Base-by-base conservation (phyloP, 1,140 invertebrate species). In the Caenorhabditis brenneri region DNA sequence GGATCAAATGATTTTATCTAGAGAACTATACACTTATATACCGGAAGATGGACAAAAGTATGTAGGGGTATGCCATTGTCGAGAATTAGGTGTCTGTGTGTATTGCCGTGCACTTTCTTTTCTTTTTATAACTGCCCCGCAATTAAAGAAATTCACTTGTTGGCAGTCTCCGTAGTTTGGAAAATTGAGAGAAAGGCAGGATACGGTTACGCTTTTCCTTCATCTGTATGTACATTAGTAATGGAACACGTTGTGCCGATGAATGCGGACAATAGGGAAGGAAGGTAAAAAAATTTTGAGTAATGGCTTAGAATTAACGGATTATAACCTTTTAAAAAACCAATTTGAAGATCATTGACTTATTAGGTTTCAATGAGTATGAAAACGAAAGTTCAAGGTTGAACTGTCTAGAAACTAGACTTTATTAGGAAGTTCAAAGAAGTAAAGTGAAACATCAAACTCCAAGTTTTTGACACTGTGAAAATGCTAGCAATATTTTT, bases 91-190 rank as follows among this genome's bases (percentile, higher is more conserved):
- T 65, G 31, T 33, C 22, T 58, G 53, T 27, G 53, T 31, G 22
- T 29, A 7, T 58, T 33, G 3, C 4, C n/a, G 36, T 46, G 36
- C 65, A 39, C 36, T 74, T 74, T 74, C 65, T 10, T 74, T 42
- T 24, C 65, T 74, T 74, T 74, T 74, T 74, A 74, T 42, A 74
- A 42, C 36, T 5, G 1, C 29, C 33, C 65, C 24, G 65, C 65
- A 74, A 74, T 74, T 74, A 74, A 74, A n/a, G 65, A 74, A 74
- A 74, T 74, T 74, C 65, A 74, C 65, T 74, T 74, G 15, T 36
- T 36, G n/a, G 29, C n/a, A 42, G 5, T 36, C 10, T 4, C 65
- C 7, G 19, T 19, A 19, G 15, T 65, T 36, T 36, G 7, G 22
- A 36, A 39, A n/a, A 36, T n/a, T 36, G 10, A 65, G 31, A 65